Base-by-base conservation (phyloP, 2,888 invertebrate genomes). In the Diaphora mendica region DNA sequence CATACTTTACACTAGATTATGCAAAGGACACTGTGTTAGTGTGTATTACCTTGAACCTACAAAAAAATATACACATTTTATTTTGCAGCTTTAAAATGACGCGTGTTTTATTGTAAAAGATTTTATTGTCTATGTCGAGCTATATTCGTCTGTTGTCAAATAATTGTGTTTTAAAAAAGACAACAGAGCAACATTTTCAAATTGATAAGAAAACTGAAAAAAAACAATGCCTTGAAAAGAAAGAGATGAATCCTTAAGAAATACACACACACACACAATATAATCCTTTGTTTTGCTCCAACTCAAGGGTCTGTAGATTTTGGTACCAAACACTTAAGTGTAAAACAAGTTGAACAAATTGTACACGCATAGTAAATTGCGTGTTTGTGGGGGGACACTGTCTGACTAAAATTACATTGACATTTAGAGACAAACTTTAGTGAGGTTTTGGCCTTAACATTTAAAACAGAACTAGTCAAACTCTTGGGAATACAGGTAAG, bases 401-500 rank as follows among this genome's bases (percentile, higher is more conserved):
- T 71, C 64, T 64, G 64, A 48, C 73, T 74, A 73, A 82, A 79
- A 82, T 82, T 73, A 76, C 73, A 82, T 77, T 82, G 85, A 77
- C 85, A 84, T 82, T 82, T 82, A 48, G 42, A 73, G 77, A 80
- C 80, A 75, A 70, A 71, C 77, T 82, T 82, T 84, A 84, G 79
- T 74, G 84, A 76, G 62, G 70, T 72, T 69, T 65, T 82, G 72
- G 80, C 76, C 76, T 82, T 84, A 82, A 72, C 82, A 82, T 82
- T 82, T 84, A 77, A 77, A 82, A 79, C 77, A 76, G 70, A 73
- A 65, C 66, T 65, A 59, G 72, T 30, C 1, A 65, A 70, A 35
- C 44, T 70, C 42, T 59, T 48, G 39, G 62, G 65, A 35, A 42
- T 44, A 67, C 23, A 26, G 35, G 44, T 67, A 17, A 42, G n/a